phyloP scores from a whole-genome alignment of 2,113 vertebrate genomes.

The Morone saxatilis region DNA sequence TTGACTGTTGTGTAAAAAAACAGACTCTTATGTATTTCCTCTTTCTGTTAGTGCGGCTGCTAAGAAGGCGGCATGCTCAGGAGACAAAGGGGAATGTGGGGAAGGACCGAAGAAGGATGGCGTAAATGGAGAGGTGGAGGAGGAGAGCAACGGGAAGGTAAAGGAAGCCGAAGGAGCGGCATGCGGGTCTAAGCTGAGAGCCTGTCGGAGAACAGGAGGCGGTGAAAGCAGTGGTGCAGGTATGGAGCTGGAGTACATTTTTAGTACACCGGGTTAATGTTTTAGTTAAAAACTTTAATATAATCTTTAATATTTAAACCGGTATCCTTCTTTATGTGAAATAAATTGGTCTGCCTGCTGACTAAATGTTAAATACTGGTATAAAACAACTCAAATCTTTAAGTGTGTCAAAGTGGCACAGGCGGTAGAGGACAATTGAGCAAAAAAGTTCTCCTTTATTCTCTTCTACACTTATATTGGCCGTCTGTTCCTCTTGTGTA shows the following conservation, averaged over 20 bases:
- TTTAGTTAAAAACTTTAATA: not conserved
- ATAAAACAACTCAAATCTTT: no score
- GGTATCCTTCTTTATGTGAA: not conserved
- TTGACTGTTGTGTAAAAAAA: not conserved
- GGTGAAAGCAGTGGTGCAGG: slow-evolving; percentile 76
- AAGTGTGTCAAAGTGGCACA: not conserved
- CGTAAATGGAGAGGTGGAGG: slow-evolving; percentile 91
- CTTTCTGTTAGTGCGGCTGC: slow-evolving; percentile 53
- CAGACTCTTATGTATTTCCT: not conserved
- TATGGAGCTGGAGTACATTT: slow-evolving; percentile 3
- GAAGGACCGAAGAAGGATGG: slow-evolving; percentile 81
- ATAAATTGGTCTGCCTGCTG: not conserved
- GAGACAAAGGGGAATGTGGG: slow-evolving; percentile 56
- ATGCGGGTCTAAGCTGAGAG: slow-evolving; percentile 75
- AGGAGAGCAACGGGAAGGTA: slow-evolving; percentile 79
- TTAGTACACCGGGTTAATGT: not conserved
- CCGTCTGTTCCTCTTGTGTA: not conserved
- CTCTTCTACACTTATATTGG: not conserved
- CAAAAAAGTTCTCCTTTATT: not conserved
- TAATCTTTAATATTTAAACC: not conserved
- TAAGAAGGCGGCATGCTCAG: slow-evolving; percentile 62
- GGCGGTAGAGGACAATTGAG: no score
- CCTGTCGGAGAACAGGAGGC: slow-evolving; percentile 76
- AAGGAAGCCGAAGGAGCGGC: slow-evolving; percentile 71
- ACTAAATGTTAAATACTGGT: no score